phyloP scores from a whole-genome alignment of 2,113 vertebrate genomes.

The Notechis scutatus region DNA sequence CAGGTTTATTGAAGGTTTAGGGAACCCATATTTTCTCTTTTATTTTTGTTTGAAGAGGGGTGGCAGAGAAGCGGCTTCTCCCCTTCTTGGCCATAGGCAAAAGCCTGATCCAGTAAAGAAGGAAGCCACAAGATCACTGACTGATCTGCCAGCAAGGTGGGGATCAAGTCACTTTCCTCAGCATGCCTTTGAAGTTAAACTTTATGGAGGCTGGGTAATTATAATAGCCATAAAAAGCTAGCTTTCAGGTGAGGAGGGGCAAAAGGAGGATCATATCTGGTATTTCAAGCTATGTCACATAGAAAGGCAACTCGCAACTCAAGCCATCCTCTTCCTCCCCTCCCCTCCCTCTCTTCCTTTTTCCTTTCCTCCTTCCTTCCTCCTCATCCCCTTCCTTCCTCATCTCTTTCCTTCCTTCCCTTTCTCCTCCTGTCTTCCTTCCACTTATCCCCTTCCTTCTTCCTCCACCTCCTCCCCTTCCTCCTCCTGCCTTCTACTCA shows the following conservation, averaged over 20 bases:
- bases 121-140: background rate
- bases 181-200: background rate
- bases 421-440: background rate
- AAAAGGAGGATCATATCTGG: too few relatives aligned
- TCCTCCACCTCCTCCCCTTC: background rate
- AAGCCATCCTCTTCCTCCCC: background rate
- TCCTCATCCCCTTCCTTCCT: too few relatives aligned
- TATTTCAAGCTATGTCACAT: background rate
- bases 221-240: background rate
- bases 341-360: too few relatives aligned
- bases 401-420: background rate
- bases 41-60: background rate
- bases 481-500: too few relatives aligned
- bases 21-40: background rate
- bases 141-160: background rate
- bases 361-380: too few relatives aligned
- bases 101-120: background rate
- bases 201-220: background rate
- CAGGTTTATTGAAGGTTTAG: background rate
- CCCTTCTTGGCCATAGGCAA: background rate
- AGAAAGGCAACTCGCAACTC: background rate
- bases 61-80: background rate
- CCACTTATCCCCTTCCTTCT: background rate
- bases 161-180: background rate
- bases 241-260: too few relatives aligned